Evolutionary conservation across 2,113 vertebrate genomes (phyloP), one percentile per base, ranked within the genome.

Genomic region (Neolamprologus cancellatus): DNA sequence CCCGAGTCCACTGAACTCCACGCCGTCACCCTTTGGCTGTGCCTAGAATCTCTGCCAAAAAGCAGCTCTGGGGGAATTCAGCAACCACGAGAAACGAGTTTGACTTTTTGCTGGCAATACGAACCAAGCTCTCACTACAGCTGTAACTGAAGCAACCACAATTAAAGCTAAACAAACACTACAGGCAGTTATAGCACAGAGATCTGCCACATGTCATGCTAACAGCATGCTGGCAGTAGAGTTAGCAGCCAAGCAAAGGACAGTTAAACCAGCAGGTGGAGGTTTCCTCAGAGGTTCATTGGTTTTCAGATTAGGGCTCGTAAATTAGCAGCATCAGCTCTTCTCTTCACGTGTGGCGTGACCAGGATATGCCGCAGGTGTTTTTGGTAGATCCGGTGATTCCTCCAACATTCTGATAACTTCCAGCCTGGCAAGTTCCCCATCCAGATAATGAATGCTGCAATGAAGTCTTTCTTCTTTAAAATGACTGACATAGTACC

Each of bases 1-100:
- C 20, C 8, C 20, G 1, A 44, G 66, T 44, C 66, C 0, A 0
- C 8, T 25, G 20, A 71, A 25, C 36, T 25, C 36, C 0, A 71
- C 8, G 6, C 39, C 3, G 5, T 44, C 66, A 71, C 39, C 66
- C 13, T 25, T 44, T 71, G 20, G 14, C 66, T 71, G 36, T 71
- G 39, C 39, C 39, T 44, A 44, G 20, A 71, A 71, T 6, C 20
- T 44, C 39, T 25, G 66, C 36, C 64, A 44, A 71, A 25, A 23
- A 23, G 13, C 39, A 25, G 8, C 66, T 41, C 36, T 39, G 64
- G 8, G n/a, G 4, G 20, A 44, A 2, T 71, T 41, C 20, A 17
- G 13, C 13, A 2, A 15, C 39, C 39, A 71, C 5, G 5, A 71
- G 36, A 25, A 71, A 71, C 13, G 3, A 71, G 20, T 44, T 25